Conservation (phyloP, 1,140 invertebrate species). For the Papilio helenus region DNA sequence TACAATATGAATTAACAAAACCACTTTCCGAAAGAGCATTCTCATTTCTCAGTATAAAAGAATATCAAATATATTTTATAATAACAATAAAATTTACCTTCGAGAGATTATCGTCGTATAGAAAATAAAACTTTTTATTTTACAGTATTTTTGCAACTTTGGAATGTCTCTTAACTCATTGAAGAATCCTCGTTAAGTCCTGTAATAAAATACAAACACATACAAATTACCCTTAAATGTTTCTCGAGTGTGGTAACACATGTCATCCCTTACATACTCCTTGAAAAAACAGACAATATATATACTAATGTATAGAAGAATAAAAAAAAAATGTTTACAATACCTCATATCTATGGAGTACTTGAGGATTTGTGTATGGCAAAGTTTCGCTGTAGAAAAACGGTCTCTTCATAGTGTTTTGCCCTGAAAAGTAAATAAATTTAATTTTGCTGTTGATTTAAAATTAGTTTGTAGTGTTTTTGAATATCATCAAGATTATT, state of each 20-base stretch:
- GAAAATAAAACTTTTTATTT: conserved; percentile 55
- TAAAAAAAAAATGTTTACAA: conserved; percentile 13
- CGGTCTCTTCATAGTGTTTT: conserved; percentile 76
- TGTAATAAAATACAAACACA: conserved; percentile 51
- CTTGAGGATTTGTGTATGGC: conserved; percentile 59
- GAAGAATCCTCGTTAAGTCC: conserved; percentile 73
- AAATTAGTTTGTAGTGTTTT: too few relatives aligned
- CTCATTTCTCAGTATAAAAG: not conserved
- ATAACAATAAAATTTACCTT: conserved; percentile 50
- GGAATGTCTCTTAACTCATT: conserved; percentile 74
- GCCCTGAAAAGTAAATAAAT: conserved; percentile 58
- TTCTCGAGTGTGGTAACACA: not conserved
- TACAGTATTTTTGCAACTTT: conserved; percentile 58
- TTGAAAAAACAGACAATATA: too few relatives aligned
- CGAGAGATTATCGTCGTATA: conserved; percentile 68
- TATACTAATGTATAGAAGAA: too few relatives aligned
- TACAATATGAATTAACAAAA: conserved; percentile 34
- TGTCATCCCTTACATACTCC: not conserved
- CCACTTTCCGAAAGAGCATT: not conserved
- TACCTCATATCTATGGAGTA: conserved; percentile 74
- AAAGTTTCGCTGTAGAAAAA: conserved; percentile 74
- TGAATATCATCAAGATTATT: too few relatives aligned
- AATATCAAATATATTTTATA: conserved; percentile 1
- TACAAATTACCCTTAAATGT: not conserved
- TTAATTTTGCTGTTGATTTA: not conserved